These are phyloP conservation scores for Perccottus glenii DNA, from an alignment of 2,113 vertebrate genomes.

Conservation along the genomic window DNA sequence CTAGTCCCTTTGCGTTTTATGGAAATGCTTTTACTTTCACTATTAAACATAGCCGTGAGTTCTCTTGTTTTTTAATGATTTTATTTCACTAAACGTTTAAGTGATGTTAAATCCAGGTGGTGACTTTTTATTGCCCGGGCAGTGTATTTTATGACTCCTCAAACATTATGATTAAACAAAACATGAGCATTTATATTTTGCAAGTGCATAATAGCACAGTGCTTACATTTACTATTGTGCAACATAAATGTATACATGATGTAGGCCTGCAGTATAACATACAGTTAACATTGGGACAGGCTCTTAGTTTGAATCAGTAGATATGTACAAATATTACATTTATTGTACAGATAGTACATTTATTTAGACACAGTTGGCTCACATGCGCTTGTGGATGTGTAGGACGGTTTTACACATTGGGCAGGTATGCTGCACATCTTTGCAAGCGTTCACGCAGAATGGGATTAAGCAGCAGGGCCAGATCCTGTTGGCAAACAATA, in stretches of 20 bases:
- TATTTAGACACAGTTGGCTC: constrained; percentile 5
- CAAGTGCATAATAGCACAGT: neutral
- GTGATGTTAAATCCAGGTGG: no score
- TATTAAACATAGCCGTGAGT: no score
- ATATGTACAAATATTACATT: neutral
- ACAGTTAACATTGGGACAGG: no score
- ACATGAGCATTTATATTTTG: neutral
- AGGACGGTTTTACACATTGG: constrained; percentile 77
- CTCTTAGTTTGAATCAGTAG: neutral
- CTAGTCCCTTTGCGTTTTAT: no score
- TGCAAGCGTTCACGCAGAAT: constrained; percentile 83
- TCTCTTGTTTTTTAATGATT: no score
- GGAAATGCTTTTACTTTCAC: no score
- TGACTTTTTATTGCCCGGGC: no score
- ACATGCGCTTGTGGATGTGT: constrained; percentile 80
- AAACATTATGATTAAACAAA: neutral
- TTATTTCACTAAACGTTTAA: no score
- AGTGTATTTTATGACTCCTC: no score
- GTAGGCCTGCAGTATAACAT: no score
- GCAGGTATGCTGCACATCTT: constrained; percentile 88
- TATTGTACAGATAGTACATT: no score
- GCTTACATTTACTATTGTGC: no score
- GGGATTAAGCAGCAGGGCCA: constrained; percentile 88
- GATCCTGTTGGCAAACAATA: constrained; percentile 67
- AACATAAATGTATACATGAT: constrained; percentile 1